These are phyloP conservation scores for Enteromius treurensis DNA, from an alignment of 2,797 vertebrate species.

Conservation along the genomic window DNA sequence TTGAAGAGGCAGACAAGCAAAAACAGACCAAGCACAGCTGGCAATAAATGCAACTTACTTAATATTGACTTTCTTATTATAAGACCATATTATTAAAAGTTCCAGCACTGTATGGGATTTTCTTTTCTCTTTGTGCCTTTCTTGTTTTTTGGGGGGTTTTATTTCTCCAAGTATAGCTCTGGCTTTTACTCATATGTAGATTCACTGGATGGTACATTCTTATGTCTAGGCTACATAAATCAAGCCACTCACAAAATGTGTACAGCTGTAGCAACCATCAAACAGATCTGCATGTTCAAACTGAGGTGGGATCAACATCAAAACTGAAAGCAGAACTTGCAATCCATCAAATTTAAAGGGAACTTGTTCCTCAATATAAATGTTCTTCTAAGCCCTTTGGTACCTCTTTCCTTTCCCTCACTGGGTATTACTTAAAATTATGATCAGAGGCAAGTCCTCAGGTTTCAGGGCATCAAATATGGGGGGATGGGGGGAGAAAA, in stretches of 20 bases:
- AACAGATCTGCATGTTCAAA: slow-evolving; percentile 32
- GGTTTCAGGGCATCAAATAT: slow-evolving; percentile 58
- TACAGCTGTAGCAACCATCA: slow-evolving; percentile 27
- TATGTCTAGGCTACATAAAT: slow-evolving; percentile 4
- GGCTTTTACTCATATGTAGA: background rate
- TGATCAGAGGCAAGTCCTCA: slow-evolving; percentile 66
- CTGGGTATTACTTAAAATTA: slow-evolving; percentile 63
- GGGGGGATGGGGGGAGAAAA: slow-evolving; percentile 51
- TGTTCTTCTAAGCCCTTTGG: slow-evolving; percentile 61
- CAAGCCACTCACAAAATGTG: slow-evolving; percentile 19
- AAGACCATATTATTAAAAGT: background rate
- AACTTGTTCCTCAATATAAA: slow-evolving; percentile 60
- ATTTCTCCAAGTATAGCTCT: background rate
- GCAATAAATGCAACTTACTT: background rate
- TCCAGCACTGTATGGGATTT: background rate
- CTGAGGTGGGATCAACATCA: slow-evolving; percentile 18
- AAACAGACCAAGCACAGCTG: background rate
- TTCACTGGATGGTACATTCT: slow-evolving; percentile 14
- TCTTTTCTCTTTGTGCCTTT: background rate
- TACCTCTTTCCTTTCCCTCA: slow-evolving; percentile 54
- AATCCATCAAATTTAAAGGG: slow-evolving; percentile 60
- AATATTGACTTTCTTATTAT: background rate
- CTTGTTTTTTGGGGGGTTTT: background rate
- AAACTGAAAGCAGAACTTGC: slow-evolving; percentile 40
- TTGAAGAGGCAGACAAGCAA: background rate